phyloP scores from a whole-genome alignment of 2,113 vertebrate species.

The Arenaria interpres region DNA sequence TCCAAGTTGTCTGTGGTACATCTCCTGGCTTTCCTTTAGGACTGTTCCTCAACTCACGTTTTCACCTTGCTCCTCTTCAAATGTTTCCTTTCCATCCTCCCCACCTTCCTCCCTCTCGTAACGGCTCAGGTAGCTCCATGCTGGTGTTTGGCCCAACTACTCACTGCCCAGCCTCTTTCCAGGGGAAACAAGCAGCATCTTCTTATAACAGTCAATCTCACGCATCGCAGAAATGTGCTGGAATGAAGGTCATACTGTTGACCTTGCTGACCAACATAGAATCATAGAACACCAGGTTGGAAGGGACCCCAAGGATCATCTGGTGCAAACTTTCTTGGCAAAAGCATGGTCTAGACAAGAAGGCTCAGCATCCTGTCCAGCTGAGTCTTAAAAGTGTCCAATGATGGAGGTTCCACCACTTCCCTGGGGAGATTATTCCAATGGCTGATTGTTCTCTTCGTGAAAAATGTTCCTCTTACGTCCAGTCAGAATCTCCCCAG shows the following conservation, averaged over 20 bases:
- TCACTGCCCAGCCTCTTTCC: background rate
- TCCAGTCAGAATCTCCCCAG: background rate
- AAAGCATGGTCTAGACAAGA: background rate
- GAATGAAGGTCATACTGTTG: background rate
- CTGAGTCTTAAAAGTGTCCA: background rate
- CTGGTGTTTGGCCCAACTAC: background rate
- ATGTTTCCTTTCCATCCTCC: background rate
- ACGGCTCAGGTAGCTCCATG: fast-evolving
- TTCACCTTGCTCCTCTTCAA: background rate
- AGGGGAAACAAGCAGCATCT: background rate
- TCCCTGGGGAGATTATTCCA: background rate
- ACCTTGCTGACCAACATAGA: background rate
- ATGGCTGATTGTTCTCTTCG: background rate
- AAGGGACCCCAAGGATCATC: background rate
- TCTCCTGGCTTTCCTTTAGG: background rate
- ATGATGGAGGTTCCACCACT: background rate
- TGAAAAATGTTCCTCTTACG: background rate
- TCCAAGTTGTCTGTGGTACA: background rate
- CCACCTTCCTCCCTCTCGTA: background rate
- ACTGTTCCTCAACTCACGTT: background rate
- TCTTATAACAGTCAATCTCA: background rate
- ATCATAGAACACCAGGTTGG: background rate
- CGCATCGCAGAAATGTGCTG: background rate
- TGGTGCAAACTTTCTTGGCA: background rate
- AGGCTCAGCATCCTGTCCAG: background rate